phyloP scores from a whole-genome alignment of 2,888 invertebrate genomes.

The Nowickia ferox region DNA sequence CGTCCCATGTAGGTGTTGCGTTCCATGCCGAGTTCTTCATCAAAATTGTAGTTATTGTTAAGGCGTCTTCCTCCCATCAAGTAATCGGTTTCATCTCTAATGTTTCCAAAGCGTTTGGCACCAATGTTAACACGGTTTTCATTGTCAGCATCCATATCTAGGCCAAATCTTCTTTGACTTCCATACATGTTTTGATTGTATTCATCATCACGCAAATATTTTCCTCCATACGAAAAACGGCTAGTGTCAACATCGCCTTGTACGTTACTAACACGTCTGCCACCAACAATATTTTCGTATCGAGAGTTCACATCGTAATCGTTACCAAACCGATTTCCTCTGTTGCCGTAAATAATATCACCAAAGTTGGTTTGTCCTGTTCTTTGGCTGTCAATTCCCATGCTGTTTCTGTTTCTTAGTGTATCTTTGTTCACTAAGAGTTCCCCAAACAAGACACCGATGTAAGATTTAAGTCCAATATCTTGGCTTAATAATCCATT shows the following conservation, averaged over 20 bases:
- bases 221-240: background rate
- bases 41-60: conserved; percentile 6
- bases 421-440: conserved; percentile 36
- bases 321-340: conserved; percentile 1
- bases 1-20: conserved; percentile 2
- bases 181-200: background rate
- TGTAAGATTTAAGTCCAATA: conserved; percentile 75
- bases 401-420: conserved; percentile 7
- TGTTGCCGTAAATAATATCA: background rate
- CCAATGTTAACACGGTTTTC: background rate
- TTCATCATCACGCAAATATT: background rate
- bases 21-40: conserved; percentile 5
- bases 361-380: background rate
- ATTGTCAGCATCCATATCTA: background rate
- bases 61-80: background rate
- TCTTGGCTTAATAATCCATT: conserved; percentile 76
- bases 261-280: background rate
- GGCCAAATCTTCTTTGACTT: background rate
- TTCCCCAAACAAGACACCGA: conserved; percentile 74
- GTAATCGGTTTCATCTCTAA: background rate
- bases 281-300: background rate
- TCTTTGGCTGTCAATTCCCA: background rate
- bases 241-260: background rate
- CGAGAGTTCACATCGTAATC: conserved; percentile 3
- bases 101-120: background rate